Base-by-base conservation (phyloP, 2,797 vertebrate species). In the Sylvia borin region DNA sequence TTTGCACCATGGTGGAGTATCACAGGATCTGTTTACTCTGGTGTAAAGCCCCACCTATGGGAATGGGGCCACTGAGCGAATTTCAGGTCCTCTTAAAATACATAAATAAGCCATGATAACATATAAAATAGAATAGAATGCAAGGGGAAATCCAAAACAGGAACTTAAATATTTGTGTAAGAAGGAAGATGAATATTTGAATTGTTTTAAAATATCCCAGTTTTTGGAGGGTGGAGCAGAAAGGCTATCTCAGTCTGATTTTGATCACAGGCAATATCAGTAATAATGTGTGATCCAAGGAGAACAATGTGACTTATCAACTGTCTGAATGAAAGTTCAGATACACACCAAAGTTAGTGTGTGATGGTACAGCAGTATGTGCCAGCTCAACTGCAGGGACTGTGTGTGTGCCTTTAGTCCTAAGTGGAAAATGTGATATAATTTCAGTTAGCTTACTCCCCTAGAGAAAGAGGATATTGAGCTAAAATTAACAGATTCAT, bases 401-500 rank as follows among this genome's bases (percentile, higher is more conserved):
- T 75, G 4, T 79, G 47, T 61, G 24, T 73, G 70, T 91, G 80
- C 88, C 90, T 95, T 86, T 43, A 79, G n/a, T 76, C 24, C 60
- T 82, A 50, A 92, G 67, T 92, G 95, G 95, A 97, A 97, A 95
- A 97, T 94, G 92, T 96, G 95, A 92, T 92, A 96, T 70, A 92
- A 94, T 92, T 97, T 93, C 91, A 85, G 86, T 75, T n/a, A 77
- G 50, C 50, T 77, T 94, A 50, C 31, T 45, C 57, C 78, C 45
- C 54, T 64, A 85, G 92, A 96, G 92, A 94, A 96, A 96, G 95
- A 92, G 78, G 85, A 88, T 93, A 95, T 96, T 96, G 96, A 96
- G 91, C 92, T 96, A 96, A 94, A 97, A 95, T 96, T 94, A 97
- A 91, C 92, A 92, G 91, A 95, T 94, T 96, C 40, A 3, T 93